These are phyloP conservation scores for Tretioscincus oriximinensis DNA, from an alignment of 2,113 vertebrate genomes.

Conservation along the genomic window DNA sequence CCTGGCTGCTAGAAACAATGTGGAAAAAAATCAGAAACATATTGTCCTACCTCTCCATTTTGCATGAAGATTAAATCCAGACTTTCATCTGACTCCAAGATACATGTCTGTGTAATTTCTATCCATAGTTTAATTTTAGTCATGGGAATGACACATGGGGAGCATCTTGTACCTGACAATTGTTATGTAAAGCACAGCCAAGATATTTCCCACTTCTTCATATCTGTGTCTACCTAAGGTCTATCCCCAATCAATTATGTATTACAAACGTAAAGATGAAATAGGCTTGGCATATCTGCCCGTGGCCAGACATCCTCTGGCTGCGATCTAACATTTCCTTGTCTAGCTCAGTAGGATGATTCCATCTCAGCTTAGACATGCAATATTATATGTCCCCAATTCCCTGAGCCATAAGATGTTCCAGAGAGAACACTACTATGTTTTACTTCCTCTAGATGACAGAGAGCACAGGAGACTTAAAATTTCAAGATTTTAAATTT, in stretches of 20 bases:
- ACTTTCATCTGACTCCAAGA: neutral
- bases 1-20: neutral
- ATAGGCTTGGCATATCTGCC: slow-evolving; percentile 2
- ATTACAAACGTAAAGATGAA: neutral
- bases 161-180: neutral
- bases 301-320: neutral
- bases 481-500: no score
- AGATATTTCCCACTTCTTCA: neutral
- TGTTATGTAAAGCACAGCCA: neutral
- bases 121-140: neutral
- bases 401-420: neutral
- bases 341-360: neutral
- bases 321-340: neutral
- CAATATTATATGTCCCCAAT: slow-evolving; percentile 6
- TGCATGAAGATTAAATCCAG: neutral
- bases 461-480: neutral
- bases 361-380: neutral
- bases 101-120: neutral
- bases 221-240: neutral
- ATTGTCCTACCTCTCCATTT: neutral
- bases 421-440: neutral
- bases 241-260: neutral
- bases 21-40: neutral
- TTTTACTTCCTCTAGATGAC: neutral
- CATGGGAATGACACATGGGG: neutral